A percentile compares a stretch with the other conserved stretches of the same genome.
Conservation (phyloP, 1,140 invertebrate genomes). For the Whitmania pigra region DNA sequence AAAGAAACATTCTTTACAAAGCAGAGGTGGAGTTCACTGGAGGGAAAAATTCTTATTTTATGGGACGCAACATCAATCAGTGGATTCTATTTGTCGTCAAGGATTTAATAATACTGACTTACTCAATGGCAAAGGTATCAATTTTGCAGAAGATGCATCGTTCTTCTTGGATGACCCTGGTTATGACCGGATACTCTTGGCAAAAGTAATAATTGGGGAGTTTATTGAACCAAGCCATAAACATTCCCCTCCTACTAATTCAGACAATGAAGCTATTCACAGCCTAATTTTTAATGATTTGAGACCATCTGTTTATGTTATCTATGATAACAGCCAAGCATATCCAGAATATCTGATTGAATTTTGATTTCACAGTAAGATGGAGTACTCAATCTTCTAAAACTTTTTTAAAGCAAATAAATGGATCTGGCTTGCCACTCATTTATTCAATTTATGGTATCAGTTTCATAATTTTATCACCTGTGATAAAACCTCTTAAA, state of each 20-base stretch:
- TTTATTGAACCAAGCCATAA: slow-evolving; percentile 24
- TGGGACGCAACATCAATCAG: slow-evolving; percentile 17
- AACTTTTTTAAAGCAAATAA: neutral
- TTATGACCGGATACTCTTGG: slow-evolving; percentile 20
- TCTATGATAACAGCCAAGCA: slow-evolving; percentile 32
- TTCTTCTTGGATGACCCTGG: slow-evolving; percentile 24
- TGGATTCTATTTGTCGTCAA: slow-evolving; percentile 23
- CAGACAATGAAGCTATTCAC: slow-evolving; percentile 25
- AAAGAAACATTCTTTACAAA: slow-evolving; percentile 16
- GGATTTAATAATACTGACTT: slow-evolving; percentile 27
- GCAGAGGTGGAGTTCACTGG: slow-evolving; percentile 3
- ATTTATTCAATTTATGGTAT: no score
- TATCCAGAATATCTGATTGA: slow-evolving; percentile 36
- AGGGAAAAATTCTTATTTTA: slow-evolving; percentile 21
- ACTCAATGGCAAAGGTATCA: slow-evolving; percentile 32
- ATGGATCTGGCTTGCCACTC: neutral
- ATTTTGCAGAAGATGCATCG: slow-evolving; percentile 32
- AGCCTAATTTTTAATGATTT: slow-evolving; percentile 30
- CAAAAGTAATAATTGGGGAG: slow-evolving; percentile 32
- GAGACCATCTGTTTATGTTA: slow-evolving; percentile 32
- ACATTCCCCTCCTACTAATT: slow-evolving; percentile 26
- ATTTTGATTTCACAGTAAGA: neutral
- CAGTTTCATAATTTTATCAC: no score
- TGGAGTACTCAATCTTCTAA: neutral
- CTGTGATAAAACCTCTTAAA: no score